Conservation (phyloP, 1,140 invertebrate species). For the Temnothorax curvispinosus region DNA sequence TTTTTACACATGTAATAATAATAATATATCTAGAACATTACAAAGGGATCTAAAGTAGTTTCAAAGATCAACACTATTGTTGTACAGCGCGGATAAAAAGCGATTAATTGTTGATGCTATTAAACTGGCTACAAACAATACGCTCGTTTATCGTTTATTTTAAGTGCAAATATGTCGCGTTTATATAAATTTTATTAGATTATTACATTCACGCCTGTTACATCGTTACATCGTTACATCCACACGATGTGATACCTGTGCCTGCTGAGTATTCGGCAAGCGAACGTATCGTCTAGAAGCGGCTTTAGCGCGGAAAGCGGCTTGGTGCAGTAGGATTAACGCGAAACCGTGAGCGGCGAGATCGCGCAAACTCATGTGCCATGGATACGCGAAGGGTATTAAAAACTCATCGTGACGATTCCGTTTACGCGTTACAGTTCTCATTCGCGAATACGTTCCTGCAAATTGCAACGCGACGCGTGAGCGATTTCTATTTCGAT, state of each 20-base stretch:
- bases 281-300: slow-evolving; percentile 49
- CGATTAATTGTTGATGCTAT: not conserved
- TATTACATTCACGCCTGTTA: not conserved
- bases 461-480: not conserved
- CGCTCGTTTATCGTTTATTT: not conserved
- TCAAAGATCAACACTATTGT: not conserved
- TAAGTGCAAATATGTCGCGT: not conserved
- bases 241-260: not conserved
- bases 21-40: not conserved
- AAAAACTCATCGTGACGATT: slow-evolving; percentile 28
- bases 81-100: not conserved
- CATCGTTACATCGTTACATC: slow-evolving; percentile 13
- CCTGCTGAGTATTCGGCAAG: slow-evolving; percentile 28
- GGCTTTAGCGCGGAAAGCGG: slow-evolving; percentile 46
- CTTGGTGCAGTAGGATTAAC: slow-evolving; percentile 38
- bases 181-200: slow-evolving; percentile 41
- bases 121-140: slow-evolving; percentile 1
- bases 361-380: not conserved
- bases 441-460: slow-evolving; percentile 8
- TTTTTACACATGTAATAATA: not conserved
- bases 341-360: slow-evolving; percentile 22
- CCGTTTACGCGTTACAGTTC: slow-evolving; percentile 1
- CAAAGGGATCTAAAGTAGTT: not conserved
- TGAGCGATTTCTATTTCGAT: not conserved
- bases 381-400: not conserved